Evolutionary conservation across 2,113 vertebrate genomes (phyloP).

Genomic region (Sorex fumeus): DNA sequence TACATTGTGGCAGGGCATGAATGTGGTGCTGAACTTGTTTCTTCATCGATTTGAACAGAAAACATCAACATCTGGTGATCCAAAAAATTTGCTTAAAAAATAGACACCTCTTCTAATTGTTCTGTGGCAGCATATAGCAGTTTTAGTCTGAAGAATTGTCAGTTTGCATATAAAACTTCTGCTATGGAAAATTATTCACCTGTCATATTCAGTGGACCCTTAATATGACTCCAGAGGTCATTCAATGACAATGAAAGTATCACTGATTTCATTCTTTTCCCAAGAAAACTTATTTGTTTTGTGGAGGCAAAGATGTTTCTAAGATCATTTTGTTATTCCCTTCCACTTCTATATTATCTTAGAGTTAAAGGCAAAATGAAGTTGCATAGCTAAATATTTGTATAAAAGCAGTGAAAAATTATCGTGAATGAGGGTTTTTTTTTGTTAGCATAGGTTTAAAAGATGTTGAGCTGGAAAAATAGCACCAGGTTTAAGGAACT

Average conservation of each 20-base stretch:
- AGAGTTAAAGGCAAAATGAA: conserved; percentile 47
- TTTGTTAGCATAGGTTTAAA: neutral
- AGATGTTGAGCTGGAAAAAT: neutral
- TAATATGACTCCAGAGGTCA: neutral
- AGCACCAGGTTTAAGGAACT: too few species aligned
- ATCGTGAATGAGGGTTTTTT: neutral
- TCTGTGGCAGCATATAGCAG: neutral
- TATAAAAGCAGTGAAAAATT: neutral
- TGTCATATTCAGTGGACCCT: neutral
- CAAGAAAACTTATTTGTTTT: neutral
- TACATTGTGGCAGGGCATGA: conserved; percentile 16
- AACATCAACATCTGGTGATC: conserved; percentile 19
- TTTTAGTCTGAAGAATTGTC: neutral
- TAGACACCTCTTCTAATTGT: conserved; percentile 14
- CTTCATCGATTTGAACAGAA: conserved; percentile 30
- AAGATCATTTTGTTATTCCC: neutral
- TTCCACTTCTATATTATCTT: neutral
- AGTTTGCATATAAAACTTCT: neutral
- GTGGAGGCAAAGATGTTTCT: neutral
- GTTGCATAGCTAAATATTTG: neutral
- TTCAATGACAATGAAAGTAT: neutral
- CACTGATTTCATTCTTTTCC: neutral
- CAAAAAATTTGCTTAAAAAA: conserved; percentile 26
- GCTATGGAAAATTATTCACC: neutral
- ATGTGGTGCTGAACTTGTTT: conserved; percentile 40